phyloP scores from a whole-genome alignment of 2,113 vertebrate genomes.

The Leptodactylus fuscus region DNA sequence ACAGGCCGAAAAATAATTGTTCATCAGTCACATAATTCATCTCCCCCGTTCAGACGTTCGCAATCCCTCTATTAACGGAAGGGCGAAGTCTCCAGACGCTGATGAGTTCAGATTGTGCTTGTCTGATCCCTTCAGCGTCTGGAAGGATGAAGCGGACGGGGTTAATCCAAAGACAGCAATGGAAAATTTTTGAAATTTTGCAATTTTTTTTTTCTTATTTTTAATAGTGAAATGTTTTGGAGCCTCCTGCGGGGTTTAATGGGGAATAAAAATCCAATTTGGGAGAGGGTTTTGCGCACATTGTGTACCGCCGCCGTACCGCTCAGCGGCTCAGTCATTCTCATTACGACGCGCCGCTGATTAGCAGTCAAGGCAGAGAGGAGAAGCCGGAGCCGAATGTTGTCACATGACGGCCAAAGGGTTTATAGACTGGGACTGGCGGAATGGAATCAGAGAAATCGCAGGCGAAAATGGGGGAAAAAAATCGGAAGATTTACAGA shows the following conservation, averaged over 20 bases:
- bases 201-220: background rate
- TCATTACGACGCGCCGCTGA: background rate
- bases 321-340: background rate
- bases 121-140: background rate
- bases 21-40: slow-evolving; percentile 18
- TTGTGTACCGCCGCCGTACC: background rate
- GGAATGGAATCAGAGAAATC: no score
- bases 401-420: no score
- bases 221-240: background rate
- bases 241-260: background rate
- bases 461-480: no score
- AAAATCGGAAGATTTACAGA: no score
- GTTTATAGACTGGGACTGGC: no score
- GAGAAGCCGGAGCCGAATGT: background rate
- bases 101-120: slow-evolving; percentile 8
- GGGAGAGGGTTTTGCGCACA: no score
- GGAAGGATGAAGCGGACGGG: background rate
- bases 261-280: slow-evolving; percentile 10
- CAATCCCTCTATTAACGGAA: background rate
- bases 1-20: slow-evolving; percentile 36
- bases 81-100: background rate
- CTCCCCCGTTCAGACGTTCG: background rate
- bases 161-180: background rate
- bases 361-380: background rate
- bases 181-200: no score